phyloP scores from a whole-genome alignment of 2,888 invertebrate genomes.

The Scaptomyza cyrtandrae region DNA sequence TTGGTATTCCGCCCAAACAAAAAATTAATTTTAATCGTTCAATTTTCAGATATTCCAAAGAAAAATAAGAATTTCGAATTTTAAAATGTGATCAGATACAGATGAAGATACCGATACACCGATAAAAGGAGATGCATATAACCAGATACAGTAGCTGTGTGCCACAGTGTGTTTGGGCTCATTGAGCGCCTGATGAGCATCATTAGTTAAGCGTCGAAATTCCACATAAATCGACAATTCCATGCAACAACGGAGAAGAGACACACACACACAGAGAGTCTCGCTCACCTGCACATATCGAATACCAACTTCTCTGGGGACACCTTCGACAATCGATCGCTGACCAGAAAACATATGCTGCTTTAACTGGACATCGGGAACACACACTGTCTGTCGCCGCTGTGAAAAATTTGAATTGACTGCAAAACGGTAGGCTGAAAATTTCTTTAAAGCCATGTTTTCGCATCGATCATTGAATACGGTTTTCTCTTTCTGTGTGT shows the following conservation, averaged over 20 bases:
- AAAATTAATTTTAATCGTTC: conserved; percentile 60
- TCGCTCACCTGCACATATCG: conserved; percentile 66
- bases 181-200: conserved; percentile 77
- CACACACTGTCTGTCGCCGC: conserved; percentile 25
- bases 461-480: conserved; percentile 71
- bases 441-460: conserved; percentile 62
- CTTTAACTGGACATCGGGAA: conserved; percentile 32
- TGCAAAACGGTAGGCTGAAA: conserved; percentile 54
- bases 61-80: no score
- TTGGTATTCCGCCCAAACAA: conserved; percentile 10
- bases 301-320: conserved; percentile 76
- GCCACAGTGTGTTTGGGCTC: conserved; percentile 27
- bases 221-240: conserved; percentile 72
- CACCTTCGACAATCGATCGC: conserved; percentile 50
- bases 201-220: conserved; percentile 81
- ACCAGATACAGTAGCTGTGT: conserved; percentile 58
- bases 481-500: not conserved
- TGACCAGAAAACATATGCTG: conserved; percentile 56
- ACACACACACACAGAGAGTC: conserved; percentile 7
- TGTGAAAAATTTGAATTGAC: conserved; percentile 73
- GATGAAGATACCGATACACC: not conserved
- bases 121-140: conserved; percentile 31
- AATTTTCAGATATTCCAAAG: conserved; percentile 56
- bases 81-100: conserved; percentile 21
- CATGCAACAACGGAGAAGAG: conserved; percentile 16